These are phyloP conservation scores for Eupithecia subumbrata DNA, from an alignment of 2,888 invertebrate genomes.

Conservation along the genomic window DNA sequence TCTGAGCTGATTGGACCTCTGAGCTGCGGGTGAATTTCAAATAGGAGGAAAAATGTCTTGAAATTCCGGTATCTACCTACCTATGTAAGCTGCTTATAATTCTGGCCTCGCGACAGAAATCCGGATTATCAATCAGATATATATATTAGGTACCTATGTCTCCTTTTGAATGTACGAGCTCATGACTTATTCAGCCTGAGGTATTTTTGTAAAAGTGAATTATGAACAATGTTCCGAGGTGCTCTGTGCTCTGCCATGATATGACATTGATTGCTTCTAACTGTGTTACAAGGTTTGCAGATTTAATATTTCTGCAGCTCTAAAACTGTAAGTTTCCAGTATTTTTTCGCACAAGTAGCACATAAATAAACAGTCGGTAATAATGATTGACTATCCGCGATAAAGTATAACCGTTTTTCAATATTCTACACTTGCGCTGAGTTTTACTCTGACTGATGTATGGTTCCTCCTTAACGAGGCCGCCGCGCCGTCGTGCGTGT, in stretches of 20 bases:
- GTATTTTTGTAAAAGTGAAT: background rate
- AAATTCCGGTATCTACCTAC: background rate
- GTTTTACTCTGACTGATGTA: no score
- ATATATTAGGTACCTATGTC: background rate
- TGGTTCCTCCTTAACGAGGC: no score
- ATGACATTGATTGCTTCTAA: background rate
- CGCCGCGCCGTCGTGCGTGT: no score
- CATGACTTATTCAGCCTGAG: background rate
- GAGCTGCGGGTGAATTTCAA: background rate
- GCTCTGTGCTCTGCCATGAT: background rate
- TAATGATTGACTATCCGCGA: no score
- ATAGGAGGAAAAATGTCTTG: background rate
- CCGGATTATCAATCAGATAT: background rate
- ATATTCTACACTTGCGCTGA: background rate
- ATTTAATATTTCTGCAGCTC: background rate
- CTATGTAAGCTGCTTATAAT: background rate
- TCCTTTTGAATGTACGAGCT: background rate
- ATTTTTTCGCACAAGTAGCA: no score
- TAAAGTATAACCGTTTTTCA: background rate
- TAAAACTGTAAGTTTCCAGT: background rate
- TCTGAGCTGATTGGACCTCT: background rate
- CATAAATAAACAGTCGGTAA: no score
- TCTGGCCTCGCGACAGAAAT: background rate
- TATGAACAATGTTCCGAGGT: background rate
- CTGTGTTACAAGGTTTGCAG: background rate